These are phyloP conservation scores for Blera fallax DNA, from an alignment of 2,888 invertebrate species.

Conservation along the genomic window DNA sequence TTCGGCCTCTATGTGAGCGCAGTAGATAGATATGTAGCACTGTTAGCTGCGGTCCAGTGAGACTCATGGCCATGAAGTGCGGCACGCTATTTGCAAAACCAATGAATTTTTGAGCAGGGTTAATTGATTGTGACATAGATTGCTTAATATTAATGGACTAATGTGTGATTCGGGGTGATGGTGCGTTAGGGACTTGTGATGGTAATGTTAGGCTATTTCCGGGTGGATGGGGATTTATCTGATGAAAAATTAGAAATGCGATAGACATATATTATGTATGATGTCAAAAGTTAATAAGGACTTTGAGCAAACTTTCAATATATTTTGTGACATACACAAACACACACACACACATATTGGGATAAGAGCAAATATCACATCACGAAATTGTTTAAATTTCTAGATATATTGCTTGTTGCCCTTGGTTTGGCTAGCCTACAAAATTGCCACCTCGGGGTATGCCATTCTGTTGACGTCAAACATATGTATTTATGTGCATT, in stretches of 20 bases:
- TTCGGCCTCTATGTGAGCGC: background rate
- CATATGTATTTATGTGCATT: too few relatives aligned
- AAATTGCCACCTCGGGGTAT: background rate
- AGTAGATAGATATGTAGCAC: background rate
- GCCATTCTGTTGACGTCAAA: background rate
- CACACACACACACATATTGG: too few relatives aligned
- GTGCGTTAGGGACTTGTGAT: background rate
- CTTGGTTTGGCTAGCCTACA: background rate
- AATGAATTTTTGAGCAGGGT: slow-evolving; percentile 43
- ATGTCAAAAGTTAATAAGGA: background rate
- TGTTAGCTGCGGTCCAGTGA: background rate
- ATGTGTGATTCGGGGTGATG: background rate
- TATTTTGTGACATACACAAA: background rate
- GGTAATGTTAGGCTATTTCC: background rate
- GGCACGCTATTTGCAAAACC: slow-evolving; percentile 8
- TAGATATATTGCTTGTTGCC: background rate
- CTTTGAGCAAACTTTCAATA: background rate
- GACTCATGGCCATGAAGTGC: background rate
- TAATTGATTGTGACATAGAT: slow-evolving; percentile 61
- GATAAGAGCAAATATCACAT: background rate
- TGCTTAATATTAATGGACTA: slow-evolving; percentile 33
- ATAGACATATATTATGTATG: too few relatives aligned
- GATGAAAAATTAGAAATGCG: background rate
- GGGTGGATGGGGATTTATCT: background rate
- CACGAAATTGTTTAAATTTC: background rate